Percentiles rank a stretch among this genome's conserved stretches.
phyloP scores from a whole-genome alignment of 2,888 invertebrate genomes.

The Dryadula phaetusa region DNA sequence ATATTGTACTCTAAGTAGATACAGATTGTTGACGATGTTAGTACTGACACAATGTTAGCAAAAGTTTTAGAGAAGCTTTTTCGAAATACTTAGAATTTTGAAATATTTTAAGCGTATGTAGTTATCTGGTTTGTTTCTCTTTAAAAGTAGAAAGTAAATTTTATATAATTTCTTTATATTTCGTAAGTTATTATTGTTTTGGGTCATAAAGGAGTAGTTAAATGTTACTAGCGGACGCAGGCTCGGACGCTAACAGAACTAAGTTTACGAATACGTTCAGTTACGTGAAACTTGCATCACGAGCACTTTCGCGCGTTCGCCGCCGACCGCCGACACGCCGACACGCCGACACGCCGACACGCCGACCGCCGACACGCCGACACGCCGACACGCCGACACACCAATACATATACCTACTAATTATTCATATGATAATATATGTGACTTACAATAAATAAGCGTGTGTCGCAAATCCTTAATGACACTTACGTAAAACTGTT shows the following conservation, averaged over 20 bases:
- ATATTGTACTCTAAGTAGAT: background rate
- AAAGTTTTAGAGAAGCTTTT: too few relatives aligned
- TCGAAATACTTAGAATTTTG: too few relatives aligned
- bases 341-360: constrained; percentile 47
- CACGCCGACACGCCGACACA: too few relatives aligned
- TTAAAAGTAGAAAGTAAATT: background rate
- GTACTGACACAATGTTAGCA: too few relatives aligned
- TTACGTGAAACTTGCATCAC: constrained; percentile 48
- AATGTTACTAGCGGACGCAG: background rate
- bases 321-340: constrained; percentile 43
- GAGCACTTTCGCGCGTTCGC: constrained; percentile 49
- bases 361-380: constrained; percentile 44
- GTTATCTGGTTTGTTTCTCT: too few relatives aligned
- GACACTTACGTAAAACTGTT: background rate
- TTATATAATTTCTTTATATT: background rate
- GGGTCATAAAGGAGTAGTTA: too few relatives aligned
- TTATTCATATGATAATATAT: constrained; percentile 7
- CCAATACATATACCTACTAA: background rate
- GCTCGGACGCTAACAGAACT: background rate
- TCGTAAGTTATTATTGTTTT: too few relatives aligned
- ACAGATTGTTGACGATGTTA: background rate
- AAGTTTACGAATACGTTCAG: constrained; percentile 15
- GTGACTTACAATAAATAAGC: background rate
- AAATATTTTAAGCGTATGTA: too few relatives aligned
- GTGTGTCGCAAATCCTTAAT: background rate